These are phyloP conservation scores for Hydrotaea cyrtoneurina DNA, from an alignment of 2,888 invertebrate species.

Conservation along the genomic window DNA sequence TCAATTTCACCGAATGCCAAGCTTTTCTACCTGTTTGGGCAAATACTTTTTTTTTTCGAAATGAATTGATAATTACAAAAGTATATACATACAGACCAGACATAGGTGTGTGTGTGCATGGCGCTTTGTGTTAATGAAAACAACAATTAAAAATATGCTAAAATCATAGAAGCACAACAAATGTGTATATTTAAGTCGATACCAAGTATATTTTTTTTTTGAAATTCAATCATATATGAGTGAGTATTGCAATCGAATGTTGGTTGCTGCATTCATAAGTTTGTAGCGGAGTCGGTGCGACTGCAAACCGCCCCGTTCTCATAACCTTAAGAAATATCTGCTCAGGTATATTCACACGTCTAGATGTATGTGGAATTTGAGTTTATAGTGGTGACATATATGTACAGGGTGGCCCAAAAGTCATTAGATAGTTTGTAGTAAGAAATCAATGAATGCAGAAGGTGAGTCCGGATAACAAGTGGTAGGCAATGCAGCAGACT, in stretches of 20 bases:
- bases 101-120: neutral
- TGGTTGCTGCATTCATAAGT: neutral
- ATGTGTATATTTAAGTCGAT: neutral
- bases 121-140: neutral
- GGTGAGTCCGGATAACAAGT: too few relatives aligned
- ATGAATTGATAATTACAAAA: conserved; percentile 16
- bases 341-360: neutral
- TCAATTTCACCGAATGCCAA: neutral
- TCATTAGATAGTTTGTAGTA: too few relatives aligned
- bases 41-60: neutral
- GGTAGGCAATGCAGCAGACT: too few relatives aligned
- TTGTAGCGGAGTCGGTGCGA: neutral
- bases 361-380: neutral
- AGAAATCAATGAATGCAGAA: too few relatives aligned
- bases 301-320: neutral
- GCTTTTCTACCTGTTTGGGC: neutral
- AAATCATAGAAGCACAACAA: neutral
- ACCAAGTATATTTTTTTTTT: neutral
- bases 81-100: neutral
- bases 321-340: conserved; percentile 3
- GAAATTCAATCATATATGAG: conserved; percentile 2
- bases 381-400: neutral
- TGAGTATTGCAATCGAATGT: neutral
- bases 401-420: neutral
- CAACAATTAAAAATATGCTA: conserved; percentile 12